A percentile compares a stretch with the other conserved stretches of the same genome.
Conservation (phyloP, 2,113 vertebrate genomes). For the Python bivittatus region DNA sequence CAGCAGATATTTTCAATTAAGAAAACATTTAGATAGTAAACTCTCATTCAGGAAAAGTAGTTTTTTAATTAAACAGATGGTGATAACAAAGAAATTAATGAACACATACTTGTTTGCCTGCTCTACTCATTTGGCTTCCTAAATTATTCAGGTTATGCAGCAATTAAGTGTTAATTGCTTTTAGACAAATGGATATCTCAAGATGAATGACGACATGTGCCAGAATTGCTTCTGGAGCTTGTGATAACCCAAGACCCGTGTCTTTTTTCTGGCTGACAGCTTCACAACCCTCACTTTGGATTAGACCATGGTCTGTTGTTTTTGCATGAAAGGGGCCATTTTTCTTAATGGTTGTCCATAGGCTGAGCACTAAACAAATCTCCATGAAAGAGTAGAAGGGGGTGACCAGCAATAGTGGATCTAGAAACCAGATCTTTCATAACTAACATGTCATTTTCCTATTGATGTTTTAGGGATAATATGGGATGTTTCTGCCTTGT, state of each 20-base stretch:
- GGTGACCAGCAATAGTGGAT: neutral
- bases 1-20: conserved; percentile 73
- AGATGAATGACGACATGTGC: conserved; percentile 73
- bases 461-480: neutral
- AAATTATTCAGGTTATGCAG: conserved; percentile 77
- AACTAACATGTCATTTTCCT: neutral
- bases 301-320: neutral
- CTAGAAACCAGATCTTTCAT: neutral
- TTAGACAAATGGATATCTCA: conserved; percentile 75
- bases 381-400: neutral
- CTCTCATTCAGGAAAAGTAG: conserved; percentile 75
- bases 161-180: conserved; percentile 78
- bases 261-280: conserved; percentile 38
- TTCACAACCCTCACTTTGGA: conserved; percentile 23
- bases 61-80: conserved; percentile 80
- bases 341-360: neutral
- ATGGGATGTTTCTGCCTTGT: neutral
- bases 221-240: conserved; percentile 50
- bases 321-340: neutral
- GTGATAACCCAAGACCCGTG: neutral
- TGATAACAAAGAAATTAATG: conserved; percentile 79
- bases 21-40: conserved; percentile 70
- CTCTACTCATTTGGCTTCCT: conserved; percentile 75
- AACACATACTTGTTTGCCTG: conserved; percentile 72
- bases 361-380: neutral